Evolutionary conservation across 2,797 vertebrate species (phyloP).

Genomic region (Neosalanx taihuensis): DNA sequence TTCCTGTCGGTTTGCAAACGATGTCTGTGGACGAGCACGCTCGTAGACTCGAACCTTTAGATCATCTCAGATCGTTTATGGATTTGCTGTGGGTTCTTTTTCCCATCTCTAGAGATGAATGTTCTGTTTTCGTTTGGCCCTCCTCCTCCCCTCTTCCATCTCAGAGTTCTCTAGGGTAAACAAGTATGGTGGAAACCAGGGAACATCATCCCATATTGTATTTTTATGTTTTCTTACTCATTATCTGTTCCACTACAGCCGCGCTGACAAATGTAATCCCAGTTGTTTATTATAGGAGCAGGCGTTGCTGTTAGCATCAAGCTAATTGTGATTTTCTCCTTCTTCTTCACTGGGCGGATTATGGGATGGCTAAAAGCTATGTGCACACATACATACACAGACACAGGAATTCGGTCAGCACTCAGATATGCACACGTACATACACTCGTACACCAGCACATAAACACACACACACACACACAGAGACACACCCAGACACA

Average conservation of each 20-base stretch:
- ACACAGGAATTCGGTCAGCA: conserved; percentile 13
- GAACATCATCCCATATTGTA: conserved; percentile 40
- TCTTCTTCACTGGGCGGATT: conserved; percentile 60
- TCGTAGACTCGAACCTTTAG: background rate
- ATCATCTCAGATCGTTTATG: conserved; percentile 59
- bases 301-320: conserved; percentile 61
- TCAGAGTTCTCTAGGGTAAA: conserved; percentile 56
- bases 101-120: conserved; percentile 61
- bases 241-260: conserved; percentile 65
- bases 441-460: conserved; percentile 43
- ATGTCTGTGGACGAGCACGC: background rate
- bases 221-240: conserved; percentile 55
- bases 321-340: conserved; percentile 67
- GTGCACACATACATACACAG: conserved; percentile 32
- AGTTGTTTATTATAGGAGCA: conserved; percentile 42
- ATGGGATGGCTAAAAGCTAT: conserved; percentile 57
- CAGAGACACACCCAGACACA: background rate
- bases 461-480: conserved; percentile 11
- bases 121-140: conserved; percentile 44
- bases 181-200: conserved; percentile 62
- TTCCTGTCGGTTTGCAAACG: background rate
- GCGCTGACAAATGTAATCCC: conserved; percentile 72
- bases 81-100: conserved; percentile 63
- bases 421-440: conserved; percentile 20
- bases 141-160: conserved; percentile 34